These are phyloP conservation scores for Actinia tenebrosa DNA, from an alignment of 64 coral and sea anemone species.

Conservation along the genomic window DNA sequence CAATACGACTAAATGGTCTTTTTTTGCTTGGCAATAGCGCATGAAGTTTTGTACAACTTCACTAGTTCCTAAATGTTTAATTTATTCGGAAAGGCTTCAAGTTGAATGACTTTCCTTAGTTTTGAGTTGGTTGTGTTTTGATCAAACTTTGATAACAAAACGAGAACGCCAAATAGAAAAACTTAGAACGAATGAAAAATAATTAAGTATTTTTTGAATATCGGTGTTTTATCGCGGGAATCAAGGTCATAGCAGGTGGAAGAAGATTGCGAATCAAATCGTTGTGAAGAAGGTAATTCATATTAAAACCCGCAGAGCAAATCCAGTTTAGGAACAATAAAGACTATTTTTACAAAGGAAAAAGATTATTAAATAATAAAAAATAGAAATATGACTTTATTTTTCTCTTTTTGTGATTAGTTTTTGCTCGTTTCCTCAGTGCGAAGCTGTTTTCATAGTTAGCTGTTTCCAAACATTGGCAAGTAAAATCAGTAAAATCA, in stretches of 20 bases:
- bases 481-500: too few relatives aligned
- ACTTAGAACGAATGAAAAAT: neutral
- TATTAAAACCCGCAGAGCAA: neutral
- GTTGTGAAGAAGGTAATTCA: neutral
- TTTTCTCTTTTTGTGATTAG: neutral
- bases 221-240: neutral
- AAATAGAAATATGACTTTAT: neutral
- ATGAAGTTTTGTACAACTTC: too few relatives aligned
- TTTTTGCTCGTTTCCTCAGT: too few relatives aligned
- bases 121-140: neutral
- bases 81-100: neutral
- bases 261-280: neutral
- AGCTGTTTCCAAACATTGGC: too few relatives aligned
- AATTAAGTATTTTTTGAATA: neutral
- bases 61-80: neutral
- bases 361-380: neutral
- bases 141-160: neutral
- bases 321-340: neutral
- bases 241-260: constrained; percentile 3
- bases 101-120: neutral
- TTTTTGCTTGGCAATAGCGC: neutral
- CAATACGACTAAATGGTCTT: neutral
- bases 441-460: neutral
- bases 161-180: neutral
- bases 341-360: neutral